Evolutionary conservation across 2,888 invertebrate species (phyloP).

Genomic region (Drosophila anomalata): DNA sequence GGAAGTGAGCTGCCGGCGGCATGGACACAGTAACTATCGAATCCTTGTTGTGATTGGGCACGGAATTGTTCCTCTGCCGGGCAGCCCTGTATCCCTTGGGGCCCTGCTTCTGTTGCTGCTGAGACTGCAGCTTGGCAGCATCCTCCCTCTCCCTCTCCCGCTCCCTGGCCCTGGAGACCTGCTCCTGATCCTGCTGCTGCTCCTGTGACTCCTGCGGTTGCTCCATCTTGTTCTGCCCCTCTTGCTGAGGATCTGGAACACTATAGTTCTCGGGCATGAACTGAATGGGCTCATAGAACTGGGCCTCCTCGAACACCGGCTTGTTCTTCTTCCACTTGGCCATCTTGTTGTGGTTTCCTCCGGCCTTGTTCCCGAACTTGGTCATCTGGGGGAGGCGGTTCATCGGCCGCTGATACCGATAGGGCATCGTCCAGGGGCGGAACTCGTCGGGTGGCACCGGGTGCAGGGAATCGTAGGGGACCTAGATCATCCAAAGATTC

Average conservation of each 20-base stretch:
- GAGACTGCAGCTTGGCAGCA: background rate
- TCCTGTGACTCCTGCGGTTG: slow-evolving; percentile 3
- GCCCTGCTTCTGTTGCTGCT: slow-evolving; percentile 30
- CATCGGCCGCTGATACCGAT: slow-evolving; percentile 83
- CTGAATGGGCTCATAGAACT: slow-evolving; percentile 50
- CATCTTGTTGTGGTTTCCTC: slow-evolving; percentile 11
- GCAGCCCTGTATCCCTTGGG: background rate
- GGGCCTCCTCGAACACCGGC: slow-evolving; percentile 46
- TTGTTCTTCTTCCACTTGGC: slow-evolving; percentile 55
- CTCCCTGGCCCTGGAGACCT: slow-evolving; percentile 1
- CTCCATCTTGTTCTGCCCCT: slow-evolving; percentile 1
- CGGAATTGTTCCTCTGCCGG: background rate
- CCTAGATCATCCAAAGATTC: slow-evolving; percentile 55
- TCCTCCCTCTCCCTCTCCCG: slow-evolving; percentile 6
- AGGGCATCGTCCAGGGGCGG: slow-evolving; percentile 88
- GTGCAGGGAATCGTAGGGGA: slow-evolving; percentile 88
- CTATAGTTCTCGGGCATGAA: slow-evolving; percentile 34
- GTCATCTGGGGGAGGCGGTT: slow-evolving; percentile 51
- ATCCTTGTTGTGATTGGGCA: slow-evolving; percentile 8
- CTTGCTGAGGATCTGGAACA: slow-evolving; percentile 13
- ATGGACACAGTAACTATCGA: background rate
- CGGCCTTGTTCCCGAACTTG: slow-evolving; percentile 42
- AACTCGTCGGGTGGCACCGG: slow-evolving; percentile 87
- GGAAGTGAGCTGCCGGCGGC: slow-evolving; percentile 14
- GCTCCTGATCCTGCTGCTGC: slow-evolving; percentile 12